These are phyloP conservation scores for Pelmatolapia mariae DNA, from an alignment of 2,113 vertebrate species.

Conservation along the genomic window DNA sequence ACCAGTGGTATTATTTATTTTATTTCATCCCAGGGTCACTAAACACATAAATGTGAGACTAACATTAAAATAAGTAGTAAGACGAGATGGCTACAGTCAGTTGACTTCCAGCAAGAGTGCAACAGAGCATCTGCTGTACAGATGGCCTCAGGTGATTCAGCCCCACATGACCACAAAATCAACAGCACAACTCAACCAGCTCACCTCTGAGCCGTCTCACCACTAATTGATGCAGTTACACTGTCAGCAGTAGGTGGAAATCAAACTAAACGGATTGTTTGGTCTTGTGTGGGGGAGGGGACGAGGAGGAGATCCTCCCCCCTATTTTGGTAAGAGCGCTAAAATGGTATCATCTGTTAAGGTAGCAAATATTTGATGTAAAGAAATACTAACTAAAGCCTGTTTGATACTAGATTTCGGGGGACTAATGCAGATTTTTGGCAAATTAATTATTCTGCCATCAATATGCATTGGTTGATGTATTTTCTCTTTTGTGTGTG, in stretches of 20 bases:
- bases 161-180: not conserved
- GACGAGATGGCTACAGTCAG: fast-evolving
- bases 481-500: not conserved
- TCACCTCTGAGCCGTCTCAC: slow-evolving; percentile 29
- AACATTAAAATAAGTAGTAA: not conserved
- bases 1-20: not conserved
- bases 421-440: not conserved
- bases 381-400: not conserved
- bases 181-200: not conserved
- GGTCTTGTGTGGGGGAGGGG: not conserved
- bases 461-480: not conserved
- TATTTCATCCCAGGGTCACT: not conserved
- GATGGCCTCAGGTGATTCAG: not conserved
- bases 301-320: not conserved
- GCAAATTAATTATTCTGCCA: not conserved
- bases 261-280: slow-evolving; percentile 54
- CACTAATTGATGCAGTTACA: slow-evolving; percentile 62
- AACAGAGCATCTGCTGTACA: not conserved
- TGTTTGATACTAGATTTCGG: fast-evolving
- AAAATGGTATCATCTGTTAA: not conserved
- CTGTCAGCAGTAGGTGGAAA: slow-evolving; percentile 47
- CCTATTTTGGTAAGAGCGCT: not conserved
- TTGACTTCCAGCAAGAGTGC: not conserved
- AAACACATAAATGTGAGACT: not conserved
- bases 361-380: not conserved